Evolutionary conservation across 2,888 invertebrate genomes (phyloP), one percentile per base, ranked within the genome.

Genomic region (Macaria liturata): DNA sequence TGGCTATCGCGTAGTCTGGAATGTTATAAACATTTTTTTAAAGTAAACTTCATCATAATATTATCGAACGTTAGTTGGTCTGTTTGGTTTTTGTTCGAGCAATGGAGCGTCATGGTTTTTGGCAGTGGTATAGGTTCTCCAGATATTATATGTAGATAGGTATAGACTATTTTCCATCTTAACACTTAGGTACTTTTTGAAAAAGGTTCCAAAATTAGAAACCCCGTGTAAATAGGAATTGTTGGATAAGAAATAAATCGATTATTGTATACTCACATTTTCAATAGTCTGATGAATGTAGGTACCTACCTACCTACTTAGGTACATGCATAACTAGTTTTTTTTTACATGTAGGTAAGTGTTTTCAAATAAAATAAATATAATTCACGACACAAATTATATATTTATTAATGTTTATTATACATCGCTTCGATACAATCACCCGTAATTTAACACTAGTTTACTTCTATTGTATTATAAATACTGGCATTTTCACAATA

Each of bases 1-100:
- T 94, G 32, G 94, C 94, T 70, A 94, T 94, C 47, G 94, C 93
- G 71, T 84, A 92, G 48, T 91, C 91, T 81, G 83, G 34, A 40
- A 54, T 8, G 39, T 39, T 3, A 39, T 3, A 42, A 37, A 37
- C 3, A 3, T 37, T 37, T 37, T 37, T 37, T 37, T 37, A 37
- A 37, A 37, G 34, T 37, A 6, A 4, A 37, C 34, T 37, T 37
- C 4, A 37, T 37, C 34, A 6, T 37, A 1, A 7, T 37, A 37
- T 20, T 37, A 37, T 20, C 20, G 20, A 20, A 20, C 2, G 20
- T 20, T 20, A 20, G 20, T 20, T 20, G 20, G 20, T 20, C 1
- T 20, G 20, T 20, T 20, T 20, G 20, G 1, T 20, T 1, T 1
- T 20, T 20, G 20, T 20, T 20, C 20, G 20, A 20, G 20, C 20